phyloP scores from a whole-genome alignment of 2,797 vertebrate genomes.

The Cephalopachus bancanus region DNA sequence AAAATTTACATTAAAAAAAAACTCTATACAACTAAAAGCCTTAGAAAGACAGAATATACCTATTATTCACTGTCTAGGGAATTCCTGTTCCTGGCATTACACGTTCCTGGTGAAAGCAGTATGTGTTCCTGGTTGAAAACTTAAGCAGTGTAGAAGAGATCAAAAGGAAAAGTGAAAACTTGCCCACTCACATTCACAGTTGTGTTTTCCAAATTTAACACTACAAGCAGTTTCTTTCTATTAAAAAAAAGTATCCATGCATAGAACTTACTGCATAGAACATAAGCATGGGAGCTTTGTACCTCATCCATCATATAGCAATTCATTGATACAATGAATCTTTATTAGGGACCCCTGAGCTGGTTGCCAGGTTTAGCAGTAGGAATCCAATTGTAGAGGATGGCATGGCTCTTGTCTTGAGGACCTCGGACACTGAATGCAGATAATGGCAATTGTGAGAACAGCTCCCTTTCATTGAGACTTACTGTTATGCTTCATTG shows the following conservation, averaged over 20 bases:
- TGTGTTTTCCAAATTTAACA: background rate
- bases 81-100: background rate
- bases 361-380: background rate
- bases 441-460: background rate
- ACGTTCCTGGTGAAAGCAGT: background rate
- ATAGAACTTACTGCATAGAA: background rate
- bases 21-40: background rate
- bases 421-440: background rate
- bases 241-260: background rate
- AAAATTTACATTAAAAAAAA: conserved; percentile 40
- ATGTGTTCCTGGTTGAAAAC: background rate
- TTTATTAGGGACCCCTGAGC: background rate
- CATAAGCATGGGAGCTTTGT: background rate
- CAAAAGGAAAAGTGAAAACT: background rate
- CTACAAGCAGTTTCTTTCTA: background rate
- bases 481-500: background rate
- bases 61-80: background rate
- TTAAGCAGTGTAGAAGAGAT: background rate
- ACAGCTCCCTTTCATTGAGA: background rate
- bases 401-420: background rate
- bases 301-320: background rate
- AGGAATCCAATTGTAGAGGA: background rate
- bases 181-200: background rate
- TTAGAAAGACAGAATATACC: background rate
- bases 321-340: background rate